These are phyloP conservation scores for Sinocyclocheilus anophthalmus DNA, from an alignment of 2,113 vertebrate species.

Conservation along the genomic window DNA sequence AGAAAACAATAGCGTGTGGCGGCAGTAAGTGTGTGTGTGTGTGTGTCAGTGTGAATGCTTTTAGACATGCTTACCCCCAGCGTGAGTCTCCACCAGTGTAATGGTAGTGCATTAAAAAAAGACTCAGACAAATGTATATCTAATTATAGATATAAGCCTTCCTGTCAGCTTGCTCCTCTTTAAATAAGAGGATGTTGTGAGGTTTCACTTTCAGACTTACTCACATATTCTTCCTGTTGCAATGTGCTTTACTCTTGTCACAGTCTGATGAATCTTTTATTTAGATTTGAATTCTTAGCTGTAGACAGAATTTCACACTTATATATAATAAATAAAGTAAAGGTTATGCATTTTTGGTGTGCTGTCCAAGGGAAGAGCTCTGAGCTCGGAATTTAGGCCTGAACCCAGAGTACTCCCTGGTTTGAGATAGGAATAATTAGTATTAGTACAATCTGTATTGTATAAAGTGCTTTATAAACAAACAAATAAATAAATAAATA, in stretches of 20 bases:
- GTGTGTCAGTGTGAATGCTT: slow-evolving; percentile 30
- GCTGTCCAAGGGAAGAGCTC: too few species aligned
- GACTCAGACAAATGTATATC: slow-evolving; percentile 40
- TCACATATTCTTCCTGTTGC: neutral
- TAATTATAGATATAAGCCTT: slow-evolving; percentile 60
- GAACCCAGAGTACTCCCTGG: too few species aligned
- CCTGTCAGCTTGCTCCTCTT: slow-evolving; percentile 53
- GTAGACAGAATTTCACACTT: neutral
- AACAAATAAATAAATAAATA: too few species aligned
- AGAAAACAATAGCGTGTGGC: neutral
- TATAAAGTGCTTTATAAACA: too few species aligned
- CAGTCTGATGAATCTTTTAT: neutral
- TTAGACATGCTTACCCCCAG: slow-evolving; percentile 20
- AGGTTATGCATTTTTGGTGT: too few species aligned
- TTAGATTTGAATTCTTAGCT: neutral
- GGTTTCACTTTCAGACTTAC: slow-evolving; percentile 42
- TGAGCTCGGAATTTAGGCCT: too few species aligned
- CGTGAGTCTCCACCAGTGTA: neutral
- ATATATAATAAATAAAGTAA: too few species aligned
- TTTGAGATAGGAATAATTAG: too few species aligned
- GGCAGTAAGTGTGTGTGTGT: neutral
- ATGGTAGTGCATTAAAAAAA: slow-evolving; percentile 22
- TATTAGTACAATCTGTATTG: too few species aligned
- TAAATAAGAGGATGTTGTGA: slow-evolving; percentile 49
- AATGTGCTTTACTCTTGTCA: neutral